A percentile compares a stretch with the other conserved stretches of the same genome.
These are phyloP conservation scores for Lottia gigantea DNA, from an alignment of 2,888 invertebrate species.

Conservation along the genomic window DNA sequence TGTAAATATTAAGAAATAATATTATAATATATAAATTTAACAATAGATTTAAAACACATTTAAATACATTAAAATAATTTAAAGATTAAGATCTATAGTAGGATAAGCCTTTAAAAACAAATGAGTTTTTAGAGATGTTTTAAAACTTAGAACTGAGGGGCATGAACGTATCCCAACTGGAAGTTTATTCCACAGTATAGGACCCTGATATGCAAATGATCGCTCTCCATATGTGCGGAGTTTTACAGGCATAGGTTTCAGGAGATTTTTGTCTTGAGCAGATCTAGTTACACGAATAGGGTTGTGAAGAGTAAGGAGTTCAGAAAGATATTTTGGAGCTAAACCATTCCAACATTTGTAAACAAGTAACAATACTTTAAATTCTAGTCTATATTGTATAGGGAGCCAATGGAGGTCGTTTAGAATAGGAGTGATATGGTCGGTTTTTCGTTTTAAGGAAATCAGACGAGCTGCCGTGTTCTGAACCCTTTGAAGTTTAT, in stretches of 20 bases:
- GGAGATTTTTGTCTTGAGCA: neutral
- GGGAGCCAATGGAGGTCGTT: neutral
- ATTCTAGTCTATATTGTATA: neutral
- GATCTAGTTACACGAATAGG: neutral
- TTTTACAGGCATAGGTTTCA: neutral
- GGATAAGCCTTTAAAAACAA: neutral
- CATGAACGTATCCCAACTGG: neutral
- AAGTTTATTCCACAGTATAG: neutral
- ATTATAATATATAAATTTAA: no score
- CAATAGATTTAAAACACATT: no score
- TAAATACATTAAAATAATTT: no score
- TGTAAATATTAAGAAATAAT: no score
- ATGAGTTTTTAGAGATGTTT: neutral
- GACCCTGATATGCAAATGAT: neutral
- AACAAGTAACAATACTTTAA: neutral
- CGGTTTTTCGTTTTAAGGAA: neutral
- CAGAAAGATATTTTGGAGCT: neutral
- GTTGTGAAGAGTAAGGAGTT: neutral
- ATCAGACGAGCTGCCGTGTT: neutral
- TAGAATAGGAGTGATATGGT: neutral
- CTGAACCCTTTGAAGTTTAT: neutral
- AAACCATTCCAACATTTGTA: neutral
- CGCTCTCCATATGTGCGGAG: neutral
- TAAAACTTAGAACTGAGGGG: neutral
- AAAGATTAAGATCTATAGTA: no score